Evolutionary conservation across 1,140 invertebrate genomes (phyloP).

Genomic region (Venustaconcha ellipsiformis): DNA sequence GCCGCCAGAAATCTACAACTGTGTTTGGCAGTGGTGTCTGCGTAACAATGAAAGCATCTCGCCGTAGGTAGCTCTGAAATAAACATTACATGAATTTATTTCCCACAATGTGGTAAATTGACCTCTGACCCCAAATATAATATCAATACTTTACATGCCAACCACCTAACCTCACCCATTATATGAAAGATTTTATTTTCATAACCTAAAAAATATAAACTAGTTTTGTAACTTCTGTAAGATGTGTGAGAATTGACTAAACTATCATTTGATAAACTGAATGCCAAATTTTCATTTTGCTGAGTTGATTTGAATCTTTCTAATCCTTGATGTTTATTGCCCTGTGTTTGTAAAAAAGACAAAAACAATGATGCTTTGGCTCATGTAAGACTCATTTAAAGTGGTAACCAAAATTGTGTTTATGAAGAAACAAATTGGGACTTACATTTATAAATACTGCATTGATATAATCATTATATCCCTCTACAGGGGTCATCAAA

Average conservation of each 20-base stretch:
- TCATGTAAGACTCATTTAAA: background rate
- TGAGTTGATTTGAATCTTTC: background rate
- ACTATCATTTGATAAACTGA: no score
- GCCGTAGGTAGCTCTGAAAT: slow-evolving; percentile 56
- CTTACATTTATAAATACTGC: slow-evolving; percentile 68
- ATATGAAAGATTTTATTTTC: no score
- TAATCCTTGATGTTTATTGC: background rate
- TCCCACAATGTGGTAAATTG: background rate
- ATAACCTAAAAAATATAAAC: no score
- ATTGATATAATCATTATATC: slow-evolving; percentile 68
- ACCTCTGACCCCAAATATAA: background rate
- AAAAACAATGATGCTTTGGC: no score
- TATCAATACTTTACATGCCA: background rate
- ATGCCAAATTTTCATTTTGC: background rate
- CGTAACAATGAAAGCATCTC: slow-evolving; percentile 63
- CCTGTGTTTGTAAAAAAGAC: background rate
- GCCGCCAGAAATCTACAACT: slow-evolving; percentile 65
- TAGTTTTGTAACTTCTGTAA: no score
- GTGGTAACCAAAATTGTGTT: background rate
- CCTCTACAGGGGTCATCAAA: slow-evolving; percentile 56
- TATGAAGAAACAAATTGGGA: slow-evolving; percentile 19
- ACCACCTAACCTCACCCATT: background rate
- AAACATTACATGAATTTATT: background rate
- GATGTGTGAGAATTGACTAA: no score
- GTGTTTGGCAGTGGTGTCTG: slow-evolving; percentile 67